Evolutionary conservation across 2,113 vertebrate genomes (phyloP).

Genomic region (Azemiops feae): DNA sequence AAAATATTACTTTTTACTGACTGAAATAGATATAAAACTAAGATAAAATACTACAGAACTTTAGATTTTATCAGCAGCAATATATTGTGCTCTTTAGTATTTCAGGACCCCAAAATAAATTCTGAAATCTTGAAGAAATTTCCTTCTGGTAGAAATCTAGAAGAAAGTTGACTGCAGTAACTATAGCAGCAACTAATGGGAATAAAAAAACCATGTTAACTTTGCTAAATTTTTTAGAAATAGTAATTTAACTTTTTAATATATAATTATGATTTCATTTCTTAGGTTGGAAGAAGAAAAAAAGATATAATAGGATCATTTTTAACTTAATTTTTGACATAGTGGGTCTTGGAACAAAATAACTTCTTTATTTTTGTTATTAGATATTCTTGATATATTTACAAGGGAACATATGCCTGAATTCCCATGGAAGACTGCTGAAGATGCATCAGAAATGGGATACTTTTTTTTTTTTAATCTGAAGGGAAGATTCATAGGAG

Average conservation of each 20-base stretch:
- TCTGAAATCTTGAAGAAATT: conserved; percentile 13
- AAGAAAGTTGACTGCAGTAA: background rate
- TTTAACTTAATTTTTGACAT: conserved; percentile 58
- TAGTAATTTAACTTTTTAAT: conserved; percentile 62
- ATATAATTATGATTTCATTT: conserved; percentile 65
- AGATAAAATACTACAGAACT: background rate
- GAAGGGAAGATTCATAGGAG: background rate
- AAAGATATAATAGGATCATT: conserved; percentile 51
- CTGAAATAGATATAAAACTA: background rate
- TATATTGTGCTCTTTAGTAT: background rate
- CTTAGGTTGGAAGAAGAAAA: conserved; percentile 52
- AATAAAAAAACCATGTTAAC: conserved; percentile 16
- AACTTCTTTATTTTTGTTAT: conserved; percentile 42
- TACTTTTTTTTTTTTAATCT: background rate
- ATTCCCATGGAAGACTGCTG: background rate
- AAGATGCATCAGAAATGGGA: background rate
- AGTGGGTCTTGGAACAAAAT: conserved; percentile 46
- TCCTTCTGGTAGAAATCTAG: background rate
- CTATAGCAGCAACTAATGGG: conserved; percentile 8
- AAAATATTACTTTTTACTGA: conserved; percentile 7
- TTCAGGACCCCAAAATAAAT: background rate
- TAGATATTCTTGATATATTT: conserved; percentile 12
- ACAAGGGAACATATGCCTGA: background rate
- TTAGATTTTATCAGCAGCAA: background rate
- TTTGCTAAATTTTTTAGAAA: conserved; percentile 52